Percentiles rank a stretch among this genome's conserved stretches.
phyloP scores from a whole-genome alignment of 2,797 vertebrate genomes.

The Propithecus deckenii region DNA sequence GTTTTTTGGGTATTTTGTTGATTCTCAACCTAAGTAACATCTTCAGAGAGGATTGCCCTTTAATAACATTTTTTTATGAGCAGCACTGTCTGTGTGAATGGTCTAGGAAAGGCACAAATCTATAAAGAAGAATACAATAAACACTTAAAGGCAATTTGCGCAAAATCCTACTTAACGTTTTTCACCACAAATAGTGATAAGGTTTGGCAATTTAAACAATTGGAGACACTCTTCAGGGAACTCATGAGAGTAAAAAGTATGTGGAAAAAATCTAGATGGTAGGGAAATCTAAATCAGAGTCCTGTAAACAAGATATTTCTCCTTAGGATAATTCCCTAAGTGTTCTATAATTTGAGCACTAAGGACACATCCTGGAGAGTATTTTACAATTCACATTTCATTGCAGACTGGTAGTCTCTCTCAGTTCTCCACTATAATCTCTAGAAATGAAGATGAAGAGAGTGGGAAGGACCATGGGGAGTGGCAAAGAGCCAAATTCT shows the following conservation, averaged over 20 bases:
- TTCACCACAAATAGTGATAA: not conserved
- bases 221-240: not conserved
- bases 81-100: not conserved
- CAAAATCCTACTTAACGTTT: not conserved
- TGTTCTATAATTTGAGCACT: not conserved
- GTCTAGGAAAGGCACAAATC: not conserved
- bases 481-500: not conserved
- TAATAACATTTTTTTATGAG: not conserved
- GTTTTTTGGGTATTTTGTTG: not conserved
- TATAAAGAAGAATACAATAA: not conserved
- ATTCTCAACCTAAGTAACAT: not conserved
- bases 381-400: not conserved
- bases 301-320: not conserved
- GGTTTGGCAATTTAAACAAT: not conserved
- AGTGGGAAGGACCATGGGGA: not conserved
- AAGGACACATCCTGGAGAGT: not conserved
- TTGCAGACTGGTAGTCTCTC: not conserved
- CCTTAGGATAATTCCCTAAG: not conserved
- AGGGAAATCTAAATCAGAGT: not conserved
- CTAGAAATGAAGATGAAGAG: not conserved
- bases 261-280: not conserved
- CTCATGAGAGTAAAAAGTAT: not conserved
- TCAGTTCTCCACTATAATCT: not conserved
- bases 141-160: not conserved
- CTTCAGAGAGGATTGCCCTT: not conserved